Evolutionary conservation across 2,888 invertebrate genomes (phyloP).

Genomic region (Orthosia cruda): DNA sequence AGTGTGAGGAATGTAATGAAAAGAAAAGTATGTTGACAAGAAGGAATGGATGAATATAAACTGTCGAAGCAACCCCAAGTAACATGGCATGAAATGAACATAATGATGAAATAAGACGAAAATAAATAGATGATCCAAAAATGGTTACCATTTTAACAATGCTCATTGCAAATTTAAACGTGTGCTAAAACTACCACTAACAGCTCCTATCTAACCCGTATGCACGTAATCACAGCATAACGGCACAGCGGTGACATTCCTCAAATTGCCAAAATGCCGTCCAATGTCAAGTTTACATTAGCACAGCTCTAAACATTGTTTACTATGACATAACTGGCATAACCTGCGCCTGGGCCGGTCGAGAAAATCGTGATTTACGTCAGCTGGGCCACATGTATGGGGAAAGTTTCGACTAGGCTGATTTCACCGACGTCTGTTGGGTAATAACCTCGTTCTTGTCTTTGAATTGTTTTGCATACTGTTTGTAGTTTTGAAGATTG

Average conservation of each 20-base stretch:
- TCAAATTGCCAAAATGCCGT: conserved; percentile 44
- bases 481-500: conserved; percentile 27
- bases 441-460: conserved; percentile 64
- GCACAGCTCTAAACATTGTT: conserved; percentile 59
- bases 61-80: no score
- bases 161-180: neutral
- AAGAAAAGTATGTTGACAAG: no score
- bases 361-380: conserved; percentile 74
- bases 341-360: conserved; percentile 65
- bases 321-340: conserved; percentile 72
- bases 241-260: conserved; percentile 34
- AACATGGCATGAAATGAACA: no score
- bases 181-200: neutral
- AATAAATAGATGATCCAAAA: neutral
- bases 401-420: conserved; percentile 72
- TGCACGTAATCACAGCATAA: conserved; percentile 34
- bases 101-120: neutral
- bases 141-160: neutral
- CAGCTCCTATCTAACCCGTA: conserved; percentile 29
- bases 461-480: conserved; percentile 45
- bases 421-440: conserved; percentile 70
- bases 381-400: conserved; percentile 67
- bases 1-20: no score
- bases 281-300: conserved; percentile 66
- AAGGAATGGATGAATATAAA: no score